Evolutionary conservation across 2,888 invertebrate genomes (phyloP).

Genomic region (Melinaea marsaeus): DNA sequence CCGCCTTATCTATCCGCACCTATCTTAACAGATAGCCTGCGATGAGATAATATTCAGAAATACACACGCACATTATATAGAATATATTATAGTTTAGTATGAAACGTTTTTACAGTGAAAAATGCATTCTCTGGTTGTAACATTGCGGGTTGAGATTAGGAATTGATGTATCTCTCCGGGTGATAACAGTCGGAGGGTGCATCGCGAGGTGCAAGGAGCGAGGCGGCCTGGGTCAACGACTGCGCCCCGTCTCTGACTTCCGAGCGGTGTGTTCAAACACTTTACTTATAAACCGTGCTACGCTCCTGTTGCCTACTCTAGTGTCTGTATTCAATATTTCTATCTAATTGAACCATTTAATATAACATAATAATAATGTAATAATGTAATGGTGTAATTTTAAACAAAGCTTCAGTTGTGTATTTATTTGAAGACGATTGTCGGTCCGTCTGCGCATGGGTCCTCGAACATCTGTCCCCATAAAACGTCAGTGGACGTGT

Average conservation of each 20-base stretch:
- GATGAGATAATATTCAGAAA: constrained; percentile 55
- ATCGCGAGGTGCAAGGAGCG: constrained; percentile 41
- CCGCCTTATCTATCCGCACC: constrained; percentile 50
- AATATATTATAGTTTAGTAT: background rate
- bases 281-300: constrained; percentile 52
- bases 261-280: constrained; percentile 42
- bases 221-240: constrained; percentile 63
- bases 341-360: too few relatives aligned
- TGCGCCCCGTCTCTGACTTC: constrained; percentile 34
- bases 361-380: too few relatives aligned
- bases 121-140: too few relatives aligned
- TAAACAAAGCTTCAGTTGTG: too few relatives aligned
- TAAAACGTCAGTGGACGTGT: constrained; percentile 37
- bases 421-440: constrained; percentile 13
- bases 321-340: too few relatives aligned
- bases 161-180: constrained; percentile 21
- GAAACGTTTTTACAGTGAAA: too few relatives aligned
- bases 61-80: background rate
- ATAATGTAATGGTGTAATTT: too few relatives aligned
- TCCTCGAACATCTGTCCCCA: constrained; percentile 57
- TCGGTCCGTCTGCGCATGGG: constrained; percentile 34
- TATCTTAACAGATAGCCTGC: constrained; percentile 46
- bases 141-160: too few relatives aligned
- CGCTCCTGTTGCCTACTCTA: background rate
- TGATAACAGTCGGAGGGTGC: constrained; percentile 30